Evolutionary conservation across 1,140 invertebrate genomes (phyloP).

Genomic region (Heliothis virescens): DNA sequence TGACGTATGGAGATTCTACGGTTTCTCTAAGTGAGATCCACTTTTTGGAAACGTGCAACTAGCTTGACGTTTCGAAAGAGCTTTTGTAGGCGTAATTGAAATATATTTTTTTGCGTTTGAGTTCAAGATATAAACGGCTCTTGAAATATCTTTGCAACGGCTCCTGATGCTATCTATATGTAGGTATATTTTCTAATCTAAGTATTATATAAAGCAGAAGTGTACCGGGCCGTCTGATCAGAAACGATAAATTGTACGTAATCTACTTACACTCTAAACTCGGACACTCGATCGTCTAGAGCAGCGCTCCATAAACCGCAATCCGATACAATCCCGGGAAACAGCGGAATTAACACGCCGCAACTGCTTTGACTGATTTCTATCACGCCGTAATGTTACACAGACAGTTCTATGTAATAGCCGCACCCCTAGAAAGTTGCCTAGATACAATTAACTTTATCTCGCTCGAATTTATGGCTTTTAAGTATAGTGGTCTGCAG

Average conservation of each 20-base stretch:
- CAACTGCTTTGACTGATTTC: constrained; percentile 68
- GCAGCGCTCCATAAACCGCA: constrained; percentile 70
- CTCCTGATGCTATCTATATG: neutral
- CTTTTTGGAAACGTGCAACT: no score
- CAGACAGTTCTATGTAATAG: constrained; percentile 49
- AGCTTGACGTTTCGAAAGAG: no score
- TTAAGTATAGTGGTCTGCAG: constrained; percentile 31
- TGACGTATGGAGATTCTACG: no score
- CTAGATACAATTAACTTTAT: constrained; percentile 33
- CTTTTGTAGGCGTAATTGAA: no score
- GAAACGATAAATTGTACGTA: constrained; percentile 26
- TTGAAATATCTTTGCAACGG: neutral
- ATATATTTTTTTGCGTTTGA: no score
- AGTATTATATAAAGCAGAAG: constrained; percentile 13
- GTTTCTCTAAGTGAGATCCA: no score
- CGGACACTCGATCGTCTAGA: constrained; percentile 49
- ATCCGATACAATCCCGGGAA: constrained; percentile 75
- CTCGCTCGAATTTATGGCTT: constrained; percentile 28
- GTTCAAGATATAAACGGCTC: neutral
- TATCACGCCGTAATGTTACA: constrained; percentile 72
- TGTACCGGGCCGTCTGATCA: constrained; percentile 17
- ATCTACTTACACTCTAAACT: constrained; percentile 16
- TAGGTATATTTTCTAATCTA: no score
- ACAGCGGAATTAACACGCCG: constrained; percentile 67
- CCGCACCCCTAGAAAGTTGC: constrained; percentile 16